Conservation (phyloP, 2,888 invertebrate species). For the Calliphora vomitoria region DNA sequence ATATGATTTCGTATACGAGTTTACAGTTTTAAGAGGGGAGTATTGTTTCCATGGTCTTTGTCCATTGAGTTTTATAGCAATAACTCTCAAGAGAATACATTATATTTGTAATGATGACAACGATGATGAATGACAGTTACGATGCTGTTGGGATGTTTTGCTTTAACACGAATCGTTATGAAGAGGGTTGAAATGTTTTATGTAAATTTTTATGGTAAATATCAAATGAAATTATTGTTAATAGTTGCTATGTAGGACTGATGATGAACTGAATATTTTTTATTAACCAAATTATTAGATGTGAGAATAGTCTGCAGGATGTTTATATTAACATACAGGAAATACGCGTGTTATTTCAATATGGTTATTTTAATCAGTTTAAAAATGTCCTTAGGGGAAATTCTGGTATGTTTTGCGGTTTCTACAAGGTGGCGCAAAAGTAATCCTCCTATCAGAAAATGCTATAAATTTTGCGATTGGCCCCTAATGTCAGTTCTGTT, state of each 20-base stretch:
- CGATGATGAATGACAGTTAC: slow-evolving; percentile 44
- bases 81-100: slow-evolving; percentile 46
- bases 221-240: slow-evolving; percentile 8
- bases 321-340: neutral
- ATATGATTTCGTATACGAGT: neutral
- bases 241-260: neutral
- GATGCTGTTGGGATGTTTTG: neutral
- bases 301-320: neutral
- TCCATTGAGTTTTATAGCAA: slow-evolving; percentile 33
- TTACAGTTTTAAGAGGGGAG: slow-evolving; percentile 15
- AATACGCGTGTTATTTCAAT: neutral
- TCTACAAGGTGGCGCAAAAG: too few relatives aligned
- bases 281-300: neutral
- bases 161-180: slow-evolving; percentile 22
- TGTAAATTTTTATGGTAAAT: neutral
- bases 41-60: neutral
- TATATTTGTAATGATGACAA: slow-evolving; percentile 54
- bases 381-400: neutral
- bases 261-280: neutral
- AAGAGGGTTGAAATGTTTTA: slow-evolving; percentile 23
- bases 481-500: too few relatives aligned
- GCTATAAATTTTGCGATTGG: too few relatives aligned
- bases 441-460: too few relatives aligned
- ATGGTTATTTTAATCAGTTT: neutral
- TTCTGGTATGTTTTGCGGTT: too few relatives aligned